Percentiles rank a stretch among this genome's conserved stretches.
phyloP scores from a whole-genome alignment of 2,888 invertebrate genomes.

The Pterostichus madidus region DNA sequence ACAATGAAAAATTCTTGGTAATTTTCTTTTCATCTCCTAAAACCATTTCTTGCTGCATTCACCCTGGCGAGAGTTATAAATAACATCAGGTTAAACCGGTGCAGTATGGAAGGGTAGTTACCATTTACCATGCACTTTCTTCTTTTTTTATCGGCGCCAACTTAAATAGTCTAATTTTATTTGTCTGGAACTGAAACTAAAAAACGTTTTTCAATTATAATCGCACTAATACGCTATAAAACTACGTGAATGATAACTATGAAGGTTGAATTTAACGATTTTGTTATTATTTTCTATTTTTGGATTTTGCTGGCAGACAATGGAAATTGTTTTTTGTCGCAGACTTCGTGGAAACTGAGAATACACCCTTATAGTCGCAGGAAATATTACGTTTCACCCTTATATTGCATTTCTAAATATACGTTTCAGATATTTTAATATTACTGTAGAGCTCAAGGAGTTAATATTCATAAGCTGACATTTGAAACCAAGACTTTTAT shows the following conservation, averaged over 20 bases:
- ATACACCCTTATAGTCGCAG: no score
- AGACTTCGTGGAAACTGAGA: not conserved
- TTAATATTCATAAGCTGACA: no score
- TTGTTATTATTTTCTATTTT: conserved; percentile 9
- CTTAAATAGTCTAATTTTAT: conserved; percentile 25
- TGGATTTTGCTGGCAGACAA: not conserved
- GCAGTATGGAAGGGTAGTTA: not conserved
- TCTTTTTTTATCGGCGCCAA: not conserved
- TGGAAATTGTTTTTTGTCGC: not conserved
- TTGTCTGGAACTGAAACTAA: not conserved
- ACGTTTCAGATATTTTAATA: no score
- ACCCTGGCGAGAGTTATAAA: conserved; percentile 14
- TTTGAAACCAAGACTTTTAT: no score
- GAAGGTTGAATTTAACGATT: conserved; percentile 6
- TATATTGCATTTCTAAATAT: no score
- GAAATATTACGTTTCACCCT: no score
- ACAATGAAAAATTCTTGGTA: conserved; percentile 11
- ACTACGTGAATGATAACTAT: not conserved
- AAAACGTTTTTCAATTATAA: not conserved
- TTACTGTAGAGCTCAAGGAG: no score
- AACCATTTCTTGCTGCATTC: conserved; percentile 1
- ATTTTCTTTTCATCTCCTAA: not conserved
- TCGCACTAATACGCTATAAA: conserved; percentile 1
- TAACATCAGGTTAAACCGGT: not conserved
- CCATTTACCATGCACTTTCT: not conserved